These are phyloP conservation scores for Aporophyla lueneburgensis DNA, from an alignment of 2,888 invertebrate species.

Conservation along the genomic window DNA sequence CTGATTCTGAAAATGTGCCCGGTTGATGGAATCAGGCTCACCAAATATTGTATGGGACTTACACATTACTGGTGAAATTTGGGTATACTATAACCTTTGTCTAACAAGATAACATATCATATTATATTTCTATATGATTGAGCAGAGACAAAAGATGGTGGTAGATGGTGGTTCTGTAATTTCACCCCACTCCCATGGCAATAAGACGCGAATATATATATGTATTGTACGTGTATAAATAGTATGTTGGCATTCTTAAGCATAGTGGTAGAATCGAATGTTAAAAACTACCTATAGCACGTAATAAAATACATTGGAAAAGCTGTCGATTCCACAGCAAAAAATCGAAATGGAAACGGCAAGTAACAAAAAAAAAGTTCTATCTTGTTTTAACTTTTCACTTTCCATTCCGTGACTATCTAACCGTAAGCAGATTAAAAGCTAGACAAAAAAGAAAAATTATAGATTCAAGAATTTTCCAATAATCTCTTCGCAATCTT, in stretches of 20 bases:
- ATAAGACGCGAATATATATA: too few relatives aligned
- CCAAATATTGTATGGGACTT: too few relatives aligned
- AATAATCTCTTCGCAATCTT: conserved; percentile 46
- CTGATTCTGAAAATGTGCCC: not conserved
- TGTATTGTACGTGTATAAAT: too few relatives aligned
- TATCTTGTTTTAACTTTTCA: not conserved
- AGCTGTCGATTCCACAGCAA: not conserved
- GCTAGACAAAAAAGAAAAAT: conserved; percentile 17
- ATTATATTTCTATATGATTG: too few relatives aligned
- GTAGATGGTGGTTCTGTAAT: too few relatives aligned
- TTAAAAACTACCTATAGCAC: not conserved
- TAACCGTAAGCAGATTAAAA: conserved; percentile 20
- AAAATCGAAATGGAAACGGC: not conserved
- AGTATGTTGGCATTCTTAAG: not conserved
- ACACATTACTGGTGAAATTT: not conserved
- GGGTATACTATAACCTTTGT: not conserved
- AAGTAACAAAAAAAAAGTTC: not conserved
- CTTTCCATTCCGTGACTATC: not conserved
- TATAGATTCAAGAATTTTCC: conserved; percentile 52
- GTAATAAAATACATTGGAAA: not conserved
- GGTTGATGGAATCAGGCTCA: too few relatives aligned
- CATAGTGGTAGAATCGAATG: not conserved
- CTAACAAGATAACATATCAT: too few relatives aligned
- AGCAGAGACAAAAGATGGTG: too few relatives aligned
- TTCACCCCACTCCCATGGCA: too few relatives aligned